A percentile compares a stretch with the other conserved stretches of the same genome.
Evolutionary conservation across 2,113 vertebrate species (phyloP).

Genomic region (Eleginops maclovinus): DNA sequence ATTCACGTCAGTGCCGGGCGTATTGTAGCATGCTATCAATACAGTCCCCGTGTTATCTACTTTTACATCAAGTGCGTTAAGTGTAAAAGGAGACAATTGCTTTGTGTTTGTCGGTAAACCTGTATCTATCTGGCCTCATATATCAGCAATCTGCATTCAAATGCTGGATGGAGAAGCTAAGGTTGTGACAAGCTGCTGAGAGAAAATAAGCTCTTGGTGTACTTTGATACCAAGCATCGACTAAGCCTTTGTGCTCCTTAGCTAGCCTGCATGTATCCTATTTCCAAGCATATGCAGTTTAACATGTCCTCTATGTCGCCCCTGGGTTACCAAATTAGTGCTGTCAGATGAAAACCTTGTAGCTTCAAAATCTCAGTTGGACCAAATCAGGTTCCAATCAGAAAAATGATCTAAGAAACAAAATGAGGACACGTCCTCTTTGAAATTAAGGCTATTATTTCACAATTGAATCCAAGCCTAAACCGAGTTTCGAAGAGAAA

Average conservation of each 20-base stretch:
- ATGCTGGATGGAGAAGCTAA: slow-evolving; percentile 62
- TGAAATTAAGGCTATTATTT: neutral
- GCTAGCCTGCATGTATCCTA: slow-evolving; percentile 49
- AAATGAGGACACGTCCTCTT: neutral
- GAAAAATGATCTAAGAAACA: neutral
- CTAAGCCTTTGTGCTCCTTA: slow-evolving; percentile 50
- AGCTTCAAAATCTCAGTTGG: slow-evolving; percentile 31
- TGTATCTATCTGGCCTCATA: slow-evolving; percentile 58
- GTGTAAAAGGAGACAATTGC: slow-evolving; percentile 71
- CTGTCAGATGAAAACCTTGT: slow-evolving; percentile 70
- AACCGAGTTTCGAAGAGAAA: slow-evolving; percentile 11
- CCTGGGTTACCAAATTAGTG: slow-evolving; percentile 60
- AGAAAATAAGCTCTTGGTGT: slow-evolving; percentile 53
- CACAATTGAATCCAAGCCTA: neutral
- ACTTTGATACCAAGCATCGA: slow-evolving; percentile 62
- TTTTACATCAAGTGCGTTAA: slow-evolving; percentile 75
- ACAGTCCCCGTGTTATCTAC: slow-evolving; percentile 65
- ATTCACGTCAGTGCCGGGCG: slow-evolving; percentile 87
- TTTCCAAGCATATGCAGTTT: slow-evolving; percentile 70
- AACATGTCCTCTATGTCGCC: slow-evolving; percentile 72
- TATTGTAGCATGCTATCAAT: slow-evolving; percentile 84
- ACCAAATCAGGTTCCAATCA: neutral
- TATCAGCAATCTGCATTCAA: slow-evolving; percentile 79
- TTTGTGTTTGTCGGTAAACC: slow-evolving; percentile 66
- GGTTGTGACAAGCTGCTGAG: slow-evolving; percentile 50